Evolutionary conservation across 1,140 invertebrate genomes (phyloP).

Genomic region (Drosophila kepulauana): DNA sequence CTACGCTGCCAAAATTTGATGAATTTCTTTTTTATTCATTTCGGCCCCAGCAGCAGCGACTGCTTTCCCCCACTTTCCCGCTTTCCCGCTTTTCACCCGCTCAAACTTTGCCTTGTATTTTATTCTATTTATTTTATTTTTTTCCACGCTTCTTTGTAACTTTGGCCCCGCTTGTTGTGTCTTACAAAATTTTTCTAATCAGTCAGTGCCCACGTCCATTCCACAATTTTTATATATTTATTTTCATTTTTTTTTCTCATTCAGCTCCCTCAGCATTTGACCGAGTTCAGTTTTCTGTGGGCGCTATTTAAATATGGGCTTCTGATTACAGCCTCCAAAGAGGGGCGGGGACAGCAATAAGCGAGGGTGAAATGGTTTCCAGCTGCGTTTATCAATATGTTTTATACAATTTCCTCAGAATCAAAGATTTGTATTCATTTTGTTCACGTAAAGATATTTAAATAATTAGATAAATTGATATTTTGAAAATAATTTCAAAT

Average conservation of each 20-base stretch:
- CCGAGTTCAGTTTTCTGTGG: constrained; percentile 5
- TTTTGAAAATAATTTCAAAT: too few relatives aligned
- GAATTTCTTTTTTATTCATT: constrained; percentile 82
- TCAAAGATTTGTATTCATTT: background rate
- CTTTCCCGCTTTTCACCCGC: background rate
- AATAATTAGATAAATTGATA: background rate
- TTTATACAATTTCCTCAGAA: background rate
- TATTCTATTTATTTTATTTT: constrained; percentile 41
- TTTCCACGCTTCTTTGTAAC: constrained; percentile 22
- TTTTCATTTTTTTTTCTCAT: constrained; percentile 16
- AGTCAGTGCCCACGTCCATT: constrained; percentile 67
- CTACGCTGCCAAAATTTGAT: constrained; percentile 76
- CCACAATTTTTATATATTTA: constrained; percentile 37
- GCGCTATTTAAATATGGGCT: constrained; percentile 63
- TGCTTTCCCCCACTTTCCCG: background rate
- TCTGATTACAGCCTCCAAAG: constrained; percentile 52
- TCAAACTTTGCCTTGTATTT: constrained; percentile 46
- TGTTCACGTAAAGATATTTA: background rate
- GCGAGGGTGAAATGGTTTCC: background rate
- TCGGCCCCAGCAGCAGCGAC: background rate
- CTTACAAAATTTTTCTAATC: constrained; percentile 79
- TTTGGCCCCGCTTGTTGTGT: constrained; percentile 56
- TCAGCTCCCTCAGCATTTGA: background rate
- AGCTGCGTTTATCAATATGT: background rate
- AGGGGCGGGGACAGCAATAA: background rate